Base-by-base conservation (phyloP, 2,888 invertebrate species). In the Nephrotoma guestfalica region DNA sequence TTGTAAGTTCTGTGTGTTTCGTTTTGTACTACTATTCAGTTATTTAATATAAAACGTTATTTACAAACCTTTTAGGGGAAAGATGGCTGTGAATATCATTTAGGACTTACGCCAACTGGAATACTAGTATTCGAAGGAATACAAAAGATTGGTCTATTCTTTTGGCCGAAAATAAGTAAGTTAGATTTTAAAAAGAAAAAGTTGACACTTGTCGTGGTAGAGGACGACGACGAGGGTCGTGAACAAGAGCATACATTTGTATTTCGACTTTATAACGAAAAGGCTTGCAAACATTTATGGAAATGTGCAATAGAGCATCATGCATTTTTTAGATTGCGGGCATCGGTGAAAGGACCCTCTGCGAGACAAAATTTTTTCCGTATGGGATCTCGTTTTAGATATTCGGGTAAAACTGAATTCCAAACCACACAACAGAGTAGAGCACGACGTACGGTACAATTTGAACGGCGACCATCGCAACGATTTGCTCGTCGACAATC, bases 301-400 rank as follows among this genome's bases (percentile, higher is more conserved):
- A 99, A 99, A 92, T 99, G 99, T 93, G 99, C 99, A 41, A 97
- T 99, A 0, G 99, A 99, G 92, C 98, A 99, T 92, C 99, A 99
- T 93, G 97, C 99, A 0, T 99, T 99, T 89, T 99, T 99, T 94
- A 95, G 99, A 88, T 93, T 99, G 86, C 94, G 97, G 88, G 97
- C 96, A 47, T 96, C 97, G 0, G 96, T 96, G 0, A 97, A 97
- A 91, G 96, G 96, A 1, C 96, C 97, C 3, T 96, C 96, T 42
- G 96, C 96, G 0, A 93, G 97, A 40, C 98, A 98, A 91, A 98
- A 97, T 92, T 99, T 99, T 93, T 98, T 99, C 92, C 94, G 99
- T 88, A 98, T 99, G 97, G 99, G 99, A 86, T 99, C 99, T 13
- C 94, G 99, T 87, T 99, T 99, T 91, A 95, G 91, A 4, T 94